Conservation (phyloP, 1,140 invertebrate genomes). For the Eupristina koningsbergeri region DNA sequence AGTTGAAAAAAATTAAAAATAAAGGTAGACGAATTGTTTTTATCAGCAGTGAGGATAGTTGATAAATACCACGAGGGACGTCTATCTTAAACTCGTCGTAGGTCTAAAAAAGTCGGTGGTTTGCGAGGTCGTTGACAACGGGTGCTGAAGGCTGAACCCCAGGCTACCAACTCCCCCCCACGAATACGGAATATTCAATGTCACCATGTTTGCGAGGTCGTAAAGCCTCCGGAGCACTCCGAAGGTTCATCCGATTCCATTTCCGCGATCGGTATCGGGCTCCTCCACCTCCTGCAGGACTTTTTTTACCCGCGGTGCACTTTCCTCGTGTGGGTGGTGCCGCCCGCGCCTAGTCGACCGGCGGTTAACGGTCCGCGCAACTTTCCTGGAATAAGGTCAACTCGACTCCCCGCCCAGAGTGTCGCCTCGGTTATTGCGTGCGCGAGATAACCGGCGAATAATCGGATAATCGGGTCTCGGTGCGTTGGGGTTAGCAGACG, state of each 20-base stretch:
- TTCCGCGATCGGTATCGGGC: neutral
- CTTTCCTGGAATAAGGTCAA: conserved; percentile 37
- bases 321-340: neutral
- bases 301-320: neutral
- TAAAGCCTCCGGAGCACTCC: neutral
- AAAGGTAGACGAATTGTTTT: neutral
- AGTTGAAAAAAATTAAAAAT: neutral
- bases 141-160: too few species aligned
- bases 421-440: neutral
- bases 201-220: neutral
- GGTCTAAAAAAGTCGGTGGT: neutral
- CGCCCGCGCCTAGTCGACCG: neutral
- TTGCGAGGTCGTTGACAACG: neutral
- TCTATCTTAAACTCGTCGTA: neutral
- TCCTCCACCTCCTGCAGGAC: too few species aligned
- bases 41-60: neutral
- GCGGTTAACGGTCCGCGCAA: neutral
- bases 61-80: neutral
- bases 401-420: neutral
- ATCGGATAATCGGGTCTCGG: too few species aligned
- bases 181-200: neutral
- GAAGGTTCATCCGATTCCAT: neutral
- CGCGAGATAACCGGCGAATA: neutral
- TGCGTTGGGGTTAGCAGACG: too few species aligned
- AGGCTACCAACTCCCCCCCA: too few species aligned